Percentiles rank a stretch among this genome's conserved stretches.
Conservation (phyloP, 2,888 invertebrate species). For the Ischnus inquisitorius region DNA sequence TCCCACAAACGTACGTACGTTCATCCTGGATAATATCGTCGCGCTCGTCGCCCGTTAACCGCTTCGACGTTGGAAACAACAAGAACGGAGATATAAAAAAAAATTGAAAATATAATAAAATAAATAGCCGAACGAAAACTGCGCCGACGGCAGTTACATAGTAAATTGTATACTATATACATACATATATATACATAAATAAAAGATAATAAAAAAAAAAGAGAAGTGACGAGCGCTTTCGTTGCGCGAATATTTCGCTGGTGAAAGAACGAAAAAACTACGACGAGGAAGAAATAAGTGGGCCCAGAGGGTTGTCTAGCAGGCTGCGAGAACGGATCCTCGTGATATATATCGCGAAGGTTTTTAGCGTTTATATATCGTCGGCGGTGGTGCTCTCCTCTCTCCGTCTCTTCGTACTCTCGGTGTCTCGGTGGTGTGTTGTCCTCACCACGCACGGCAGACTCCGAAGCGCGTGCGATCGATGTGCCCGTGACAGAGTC, state of each 20-base stretch:
- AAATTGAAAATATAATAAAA: not conserved
- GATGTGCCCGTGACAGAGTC: conserved; percentile 70
- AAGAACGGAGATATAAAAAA: not conserved
- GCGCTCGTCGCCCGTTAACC: conserved; percentile 60
- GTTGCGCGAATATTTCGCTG: conserved; percentile 7
- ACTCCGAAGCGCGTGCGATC: conserved; percentile 72
- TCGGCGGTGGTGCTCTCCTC: conserved; percentile 50
- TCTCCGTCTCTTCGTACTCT: conserved; percentile 58
- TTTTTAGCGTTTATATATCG: conserved; percentile 56
- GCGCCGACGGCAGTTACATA: not conserved
- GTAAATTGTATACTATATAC: conserved; percentile 12
- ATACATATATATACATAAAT: not conserved
- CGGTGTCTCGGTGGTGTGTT: conserved; percentile 62
- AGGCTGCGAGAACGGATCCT: not conserved
- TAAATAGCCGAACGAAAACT: not conserved
- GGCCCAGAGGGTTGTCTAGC: not conserved
- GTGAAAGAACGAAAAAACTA: not conserved
- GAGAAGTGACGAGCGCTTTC: conserved; percentile 3
- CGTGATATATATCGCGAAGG: conserved; percentile 43
- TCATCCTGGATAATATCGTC: conserved; percentile 62
- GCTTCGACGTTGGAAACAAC: not conserved
- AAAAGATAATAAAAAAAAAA: not conserved
- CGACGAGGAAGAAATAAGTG: conserved; percentile 6
- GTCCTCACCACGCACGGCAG: conserved; percentile 70
- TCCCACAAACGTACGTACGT: conserved; percentile 70